Conservation (phyloP, 2,888 invertebrate species). For the Chaetoderma sp. region DNA sequence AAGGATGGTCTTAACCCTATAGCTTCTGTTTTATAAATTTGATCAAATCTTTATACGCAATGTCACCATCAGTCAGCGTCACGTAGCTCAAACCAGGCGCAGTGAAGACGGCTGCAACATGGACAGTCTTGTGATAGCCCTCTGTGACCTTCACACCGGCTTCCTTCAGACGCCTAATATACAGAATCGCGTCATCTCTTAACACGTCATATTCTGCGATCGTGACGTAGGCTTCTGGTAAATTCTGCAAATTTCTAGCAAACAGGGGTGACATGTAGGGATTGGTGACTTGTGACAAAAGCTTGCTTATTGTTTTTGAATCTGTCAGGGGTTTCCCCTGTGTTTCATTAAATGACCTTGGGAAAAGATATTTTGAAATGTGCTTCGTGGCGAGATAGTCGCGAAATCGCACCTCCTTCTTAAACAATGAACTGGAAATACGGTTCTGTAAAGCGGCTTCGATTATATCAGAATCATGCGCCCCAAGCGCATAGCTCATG, state of each 20-base stretch:
- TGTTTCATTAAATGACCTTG: neutral
- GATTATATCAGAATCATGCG: too few relatives aligned
- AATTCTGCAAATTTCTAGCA: neutral
- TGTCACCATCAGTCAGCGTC: too few relatives aligned
- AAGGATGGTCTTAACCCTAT: too few relatives aligned
- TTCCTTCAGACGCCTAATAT: neutral
- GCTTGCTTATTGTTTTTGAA: neutral
- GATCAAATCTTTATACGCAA: too few relatives aligned
- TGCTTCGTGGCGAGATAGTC: too few relatives aligned
- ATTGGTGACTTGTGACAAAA: neutral
- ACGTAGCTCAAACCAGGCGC: too few relatives aligned
- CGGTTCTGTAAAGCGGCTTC: neutral
- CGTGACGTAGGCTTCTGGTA: neutral
- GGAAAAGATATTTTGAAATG: neutral
- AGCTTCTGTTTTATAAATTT: too few relatives aligned
- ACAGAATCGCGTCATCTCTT: slow-evolving; percentile 1
- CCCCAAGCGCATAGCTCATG: too few relatives aligned
- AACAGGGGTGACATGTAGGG: neutral
- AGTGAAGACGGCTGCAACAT: too few relatives aligned
- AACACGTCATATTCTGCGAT: neutral
- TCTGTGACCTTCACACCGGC: neutral
- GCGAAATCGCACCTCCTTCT: too few relatives aligned
- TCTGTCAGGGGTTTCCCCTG: neutral
- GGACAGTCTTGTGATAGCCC: too few relatives aligned
- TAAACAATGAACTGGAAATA: too few relatives aligned